Evolutionary conservation across 2,888 invertebrate genomes (phyloP).

Genomic region (Scelioninae gen. 1): DNA sequence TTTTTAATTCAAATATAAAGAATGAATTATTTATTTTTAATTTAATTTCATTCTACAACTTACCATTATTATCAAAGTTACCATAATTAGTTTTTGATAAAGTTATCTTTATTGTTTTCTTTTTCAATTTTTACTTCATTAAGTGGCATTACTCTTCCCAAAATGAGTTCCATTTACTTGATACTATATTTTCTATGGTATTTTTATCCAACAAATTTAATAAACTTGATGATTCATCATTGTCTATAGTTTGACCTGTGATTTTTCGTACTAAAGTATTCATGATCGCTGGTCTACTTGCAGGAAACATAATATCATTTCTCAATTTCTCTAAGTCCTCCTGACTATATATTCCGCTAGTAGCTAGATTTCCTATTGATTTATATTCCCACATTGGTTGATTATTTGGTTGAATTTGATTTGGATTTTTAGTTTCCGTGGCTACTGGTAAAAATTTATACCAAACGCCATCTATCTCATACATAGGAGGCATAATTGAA

Average conservation of each 20-base stretch:
- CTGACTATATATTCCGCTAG: not conserved
- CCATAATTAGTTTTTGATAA: no score
- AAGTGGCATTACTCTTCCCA: not conserved
- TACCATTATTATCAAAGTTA: no score
- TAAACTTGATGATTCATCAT: not conserved
- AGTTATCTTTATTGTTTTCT: no score
- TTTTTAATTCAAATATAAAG: no score
- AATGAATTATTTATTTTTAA: no score
- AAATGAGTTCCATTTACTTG: not conserved
- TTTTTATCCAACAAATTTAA: not conserved
- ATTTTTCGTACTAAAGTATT: not conserved
- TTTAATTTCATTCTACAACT: no score
- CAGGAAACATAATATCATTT: not conserved
- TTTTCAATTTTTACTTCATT: no score
- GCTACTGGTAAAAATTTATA: slow-evolving; percentile 55
- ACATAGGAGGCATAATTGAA: slow-evolving; percentile 6
- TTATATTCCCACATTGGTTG: not conserved
- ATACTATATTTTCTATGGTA: not conserved
- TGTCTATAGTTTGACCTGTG: not conserved
- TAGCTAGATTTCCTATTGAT: not conserved
- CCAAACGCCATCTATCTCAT: slow-evolving; percentile 6
- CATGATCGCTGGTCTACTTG: not conserved
- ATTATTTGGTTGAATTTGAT: slow-evolving; percentile 10
- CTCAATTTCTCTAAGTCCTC: not conserved
- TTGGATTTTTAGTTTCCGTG: not conserved